These are phyloP conservation scores for Danaus chrysippus DNA, from an alignment of 2,888 invertebrate species.

Conservation along the genomic window DNA sequence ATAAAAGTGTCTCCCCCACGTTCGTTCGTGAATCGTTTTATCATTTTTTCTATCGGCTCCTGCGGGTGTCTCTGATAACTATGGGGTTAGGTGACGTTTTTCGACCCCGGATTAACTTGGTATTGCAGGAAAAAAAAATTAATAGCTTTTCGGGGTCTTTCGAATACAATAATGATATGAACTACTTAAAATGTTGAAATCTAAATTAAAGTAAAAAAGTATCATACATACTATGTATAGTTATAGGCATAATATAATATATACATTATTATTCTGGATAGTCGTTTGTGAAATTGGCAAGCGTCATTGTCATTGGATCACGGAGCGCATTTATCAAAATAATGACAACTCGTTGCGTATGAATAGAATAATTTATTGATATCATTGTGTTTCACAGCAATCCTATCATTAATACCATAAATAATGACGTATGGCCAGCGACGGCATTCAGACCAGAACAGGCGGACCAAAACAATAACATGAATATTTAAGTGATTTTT, in stretches of 20 bases:
- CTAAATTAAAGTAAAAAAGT: background rate
- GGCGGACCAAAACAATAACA: background rate
- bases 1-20: conserved; percentile 49
- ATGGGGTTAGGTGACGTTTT: conserved; percentile 64
- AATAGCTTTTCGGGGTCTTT: conserved; percentile 55
- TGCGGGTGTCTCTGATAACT: conserved; percentile 44
- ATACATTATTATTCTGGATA: background rate
- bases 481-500: conserved; percentile 3
- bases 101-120: conserved; percentile 64
- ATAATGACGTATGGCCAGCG: conserved; percentile 20
- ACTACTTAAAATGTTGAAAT: conserved; percentile 6
- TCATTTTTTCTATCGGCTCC: conserved; percentile 60
- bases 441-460: conserved; percentile 1
- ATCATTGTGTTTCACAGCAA: conserved; percentile 23
- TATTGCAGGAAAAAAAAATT: conserved; percentile 60
- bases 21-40: conserved; percentile 46
- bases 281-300: background rate
- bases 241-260: background rate
- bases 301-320: conserved; percentile 16
- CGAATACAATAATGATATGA: conserved; percentile 40
- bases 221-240: background rate
- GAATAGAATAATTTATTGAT: conserved; percentile 37
- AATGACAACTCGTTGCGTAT: conserved; percentile 27
- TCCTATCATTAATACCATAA: conserved; percentile 36
- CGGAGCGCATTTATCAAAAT: conserved; percentile 25